These are phyloP conservation scores for Trichosurus vulpecula DNA, from an alignment of 2,797 vertebrate genomes.

Conservation along the genomic window DNA sequence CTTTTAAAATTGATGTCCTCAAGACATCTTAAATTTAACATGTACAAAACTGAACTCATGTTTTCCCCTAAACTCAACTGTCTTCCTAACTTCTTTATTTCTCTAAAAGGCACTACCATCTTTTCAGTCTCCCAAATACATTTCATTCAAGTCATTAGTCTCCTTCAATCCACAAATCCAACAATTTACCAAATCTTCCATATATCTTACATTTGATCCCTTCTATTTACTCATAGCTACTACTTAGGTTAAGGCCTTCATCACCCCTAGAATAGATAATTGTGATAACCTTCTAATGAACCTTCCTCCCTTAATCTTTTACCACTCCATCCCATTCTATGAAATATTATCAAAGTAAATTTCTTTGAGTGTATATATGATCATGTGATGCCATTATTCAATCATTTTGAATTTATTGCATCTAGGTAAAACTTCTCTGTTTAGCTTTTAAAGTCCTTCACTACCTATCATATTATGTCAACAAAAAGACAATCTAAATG, in stretches of 20 bases:
- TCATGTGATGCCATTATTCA: not conserved
- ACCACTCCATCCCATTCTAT: not conserved
- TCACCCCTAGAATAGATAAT: not conserved
- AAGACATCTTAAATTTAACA: not conserved
- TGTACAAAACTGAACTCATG: not conserved
- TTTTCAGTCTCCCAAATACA: not conserved
- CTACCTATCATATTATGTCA: not conserved
- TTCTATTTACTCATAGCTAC: not conserved
- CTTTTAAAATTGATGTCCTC: not conserved
- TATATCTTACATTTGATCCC: not conserved
- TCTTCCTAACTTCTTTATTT: not conserved
- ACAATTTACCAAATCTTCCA: not conserved
- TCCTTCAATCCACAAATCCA: not conserved
- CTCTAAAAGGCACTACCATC: not conserved
- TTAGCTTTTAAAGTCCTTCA: not conserved
- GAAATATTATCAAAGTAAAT: not conserved
- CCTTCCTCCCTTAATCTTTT: not conserved
- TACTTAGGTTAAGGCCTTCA: not conserved
- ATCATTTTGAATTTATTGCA: not conserved
- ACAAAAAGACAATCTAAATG: not conserved
- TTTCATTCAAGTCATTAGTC: not conserved
- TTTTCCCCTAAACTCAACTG: not conserved
- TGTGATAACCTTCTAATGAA: not conserved
- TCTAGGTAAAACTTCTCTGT: not conserved
- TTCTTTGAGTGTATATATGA: not conserved